Evolutionary conservation across 1,140 invertebrate genomes (phyloP).

Genomic region (Caenorhabditis tropicalis): DNA sequence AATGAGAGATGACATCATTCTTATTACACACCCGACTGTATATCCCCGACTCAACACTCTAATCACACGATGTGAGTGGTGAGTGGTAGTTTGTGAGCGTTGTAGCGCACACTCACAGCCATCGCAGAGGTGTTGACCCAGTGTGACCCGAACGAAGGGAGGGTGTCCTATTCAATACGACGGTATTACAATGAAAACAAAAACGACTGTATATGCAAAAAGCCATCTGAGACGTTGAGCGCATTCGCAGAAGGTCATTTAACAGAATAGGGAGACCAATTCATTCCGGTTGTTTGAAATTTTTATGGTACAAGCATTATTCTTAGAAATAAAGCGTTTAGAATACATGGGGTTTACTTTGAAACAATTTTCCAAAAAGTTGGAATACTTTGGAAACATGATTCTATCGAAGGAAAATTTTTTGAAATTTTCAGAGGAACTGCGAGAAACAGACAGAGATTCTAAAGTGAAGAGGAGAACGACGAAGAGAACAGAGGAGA

Average conservation of each 20-base stretch:
- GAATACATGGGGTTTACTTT: no score
- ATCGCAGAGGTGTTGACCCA: conserved; percentile 3
- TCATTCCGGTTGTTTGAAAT: neutral
- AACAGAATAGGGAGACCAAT: neutral
- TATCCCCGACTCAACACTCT: neutral
- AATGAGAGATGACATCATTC: conserved; percentile 20
- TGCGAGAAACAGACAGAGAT: neutral
- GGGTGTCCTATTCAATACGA: neutral
- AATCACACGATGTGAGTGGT: conserved; percentile 1
- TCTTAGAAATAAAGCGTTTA: no score
- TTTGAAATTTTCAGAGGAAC: neutral
- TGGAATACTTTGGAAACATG: no score
- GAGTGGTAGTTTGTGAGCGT: neutral
- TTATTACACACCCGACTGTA: neutral
- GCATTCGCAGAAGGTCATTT: neutral
- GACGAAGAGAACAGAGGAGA: neutral
- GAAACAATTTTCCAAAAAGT: no score
- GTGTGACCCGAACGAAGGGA: neutral
- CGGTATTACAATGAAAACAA: neutral
- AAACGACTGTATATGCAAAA: conserved; percentile 15
- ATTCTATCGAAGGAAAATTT: neutral
- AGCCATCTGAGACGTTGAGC: neutral
- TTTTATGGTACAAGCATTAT: no score
- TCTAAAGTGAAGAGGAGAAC: neutral
- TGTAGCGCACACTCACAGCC: neutral